These are phyloP conservation scores for Stegodyphus dumicola DNA, from an alignment of 1,140 invertebrate genomes.

Conservation along the genomic window DNA sequence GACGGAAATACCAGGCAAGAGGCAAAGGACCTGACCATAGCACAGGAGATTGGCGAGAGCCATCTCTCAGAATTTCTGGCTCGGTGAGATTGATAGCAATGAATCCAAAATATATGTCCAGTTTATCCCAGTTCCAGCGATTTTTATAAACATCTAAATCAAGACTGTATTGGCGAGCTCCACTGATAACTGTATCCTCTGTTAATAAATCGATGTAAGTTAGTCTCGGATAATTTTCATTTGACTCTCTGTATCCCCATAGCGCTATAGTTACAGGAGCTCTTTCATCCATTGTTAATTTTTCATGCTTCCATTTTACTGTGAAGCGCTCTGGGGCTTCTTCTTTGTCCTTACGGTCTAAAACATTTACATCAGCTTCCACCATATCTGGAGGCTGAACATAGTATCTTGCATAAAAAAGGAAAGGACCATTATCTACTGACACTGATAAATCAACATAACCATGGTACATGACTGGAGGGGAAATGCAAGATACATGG, in stretches of 20 bases:
- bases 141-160: constrained; percentile 72
- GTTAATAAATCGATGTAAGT: constrained; percentile 64
- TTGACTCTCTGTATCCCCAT: constrained; percentile 64
- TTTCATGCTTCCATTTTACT: constrained; percentile 64
- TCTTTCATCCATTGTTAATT: constrained; percentile 61
- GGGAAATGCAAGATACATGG: constrained; percentile 88
- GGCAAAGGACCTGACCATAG: constrained; percentile 93
- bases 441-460: constrained; percentile 90
- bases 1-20: constrained; percentile 89
- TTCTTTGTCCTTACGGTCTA: constrained; percentile 61
- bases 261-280: constrained; percentile 60
- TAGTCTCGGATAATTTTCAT: constrained; percentile 63
- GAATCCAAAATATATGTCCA: constrained; percentile 87
- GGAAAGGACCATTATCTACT: constrained; percentile 80
- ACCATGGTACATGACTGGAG: constrained; percentile 87
- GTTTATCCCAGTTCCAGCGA: constrained; percentile 74
- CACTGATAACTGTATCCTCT: constrained; percentile 35
- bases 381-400: constrained; percentile 72
- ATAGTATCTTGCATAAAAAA: constrained; percentile 93
- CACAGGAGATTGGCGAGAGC: constrained; percentile 70
- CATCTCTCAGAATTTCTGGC: constrained; percentile 73
- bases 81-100: constrained; percentile 89
- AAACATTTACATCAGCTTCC: constrained; percentile 62
- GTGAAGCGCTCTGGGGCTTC: constrained; percentile 62
- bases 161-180: constrained; percentile 30